Evolutionary conservation across 2,797 vertebrate species (phyloP).

Genomic region (Triplophysa bombifrons): DNA sequence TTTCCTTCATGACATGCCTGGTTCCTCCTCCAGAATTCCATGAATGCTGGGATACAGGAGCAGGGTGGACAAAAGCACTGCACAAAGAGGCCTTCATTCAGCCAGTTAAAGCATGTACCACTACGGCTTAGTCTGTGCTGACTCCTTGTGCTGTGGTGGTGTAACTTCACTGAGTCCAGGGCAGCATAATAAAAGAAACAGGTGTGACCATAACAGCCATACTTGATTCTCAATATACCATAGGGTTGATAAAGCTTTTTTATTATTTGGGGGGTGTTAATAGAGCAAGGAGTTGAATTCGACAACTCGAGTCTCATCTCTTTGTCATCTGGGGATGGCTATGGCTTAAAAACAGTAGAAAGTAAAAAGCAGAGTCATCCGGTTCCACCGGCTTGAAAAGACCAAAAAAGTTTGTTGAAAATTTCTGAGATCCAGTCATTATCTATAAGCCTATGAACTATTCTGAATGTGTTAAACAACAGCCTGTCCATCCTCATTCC

Average conservation of each 20-base stretch:
- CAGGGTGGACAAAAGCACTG: constrained; percentile 44
- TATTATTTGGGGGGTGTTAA: constrained; percentile 21
- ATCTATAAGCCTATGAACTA: constrained; percentile 27
- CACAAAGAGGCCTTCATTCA: constrained; percentile 61
- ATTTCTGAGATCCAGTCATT: constrained; percentile 45
- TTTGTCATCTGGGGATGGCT: constrained; percentile 40
- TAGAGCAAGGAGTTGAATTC: constrained; percentile 20
- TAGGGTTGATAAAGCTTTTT: constrained; percentile 54
- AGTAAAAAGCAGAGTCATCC: constrained; percentile 44
- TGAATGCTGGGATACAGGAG: constrained; percentile 54
- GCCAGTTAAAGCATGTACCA: constrained; percentile 48
- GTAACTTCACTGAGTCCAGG: constrained; percentile 44
- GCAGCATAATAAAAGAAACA: constrained; percentile 50
- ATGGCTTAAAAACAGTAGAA: constrained; percentile 58
- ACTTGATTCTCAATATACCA: constrained; percentile 52
- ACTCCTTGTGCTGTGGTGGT: constrained; percentile 42
- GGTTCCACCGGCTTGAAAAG: constrained; percentile 48
- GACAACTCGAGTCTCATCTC: constrained; percentile 24
- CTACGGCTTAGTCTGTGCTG: constrained; percentile 44
- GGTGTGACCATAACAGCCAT: constrained; percentile 49
- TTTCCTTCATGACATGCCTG: constrained; percentile 60
- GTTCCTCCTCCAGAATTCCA: constrained; percentile 55
- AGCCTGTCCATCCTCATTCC: constrained; percentile 10
- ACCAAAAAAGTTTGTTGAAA: constrained; percentile 2
- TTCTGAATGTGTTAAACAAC: constrained; percentile 34